Conservation (phyloP, 2,888 invertebrate genomes). For the Pomacea canaliculata region DNA sequence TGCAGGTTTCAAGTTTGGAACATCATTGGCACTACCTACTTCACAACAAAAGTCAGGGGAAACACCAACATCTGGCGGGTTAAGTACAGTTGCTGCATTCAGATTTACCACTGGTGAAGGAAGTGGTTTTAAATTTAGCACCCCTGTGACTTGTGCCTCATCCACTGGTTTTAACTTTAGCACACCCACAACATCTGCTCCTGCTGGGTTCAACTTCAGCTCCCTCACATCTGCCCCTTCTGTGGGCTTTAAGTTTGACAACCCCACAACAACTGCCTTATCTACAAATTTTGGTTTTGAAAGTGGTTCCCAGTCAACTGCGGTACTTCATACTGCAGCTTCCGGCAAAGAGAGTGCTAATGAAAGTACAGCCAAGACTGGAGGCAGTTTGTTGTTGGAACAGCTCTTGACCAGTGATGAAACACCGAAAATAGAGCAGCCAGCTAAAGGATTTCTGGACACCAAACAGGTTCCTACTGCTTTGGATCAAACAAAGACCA, state of each 20-base stretch:
- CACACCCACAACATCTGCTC: constrained; percentile 4
- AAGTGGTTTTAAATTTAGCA: constrained; percentile 20
- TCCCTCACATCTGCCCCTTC: no score
- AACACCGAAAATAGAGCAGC: background rate
- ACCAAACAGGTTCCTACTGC: background rate
- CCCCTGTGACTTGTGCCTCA: constrained; percentile 12
- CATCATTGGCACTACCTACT: constrained; percentile 4
- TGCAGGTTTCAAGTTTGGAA: constrained; percentile 28
- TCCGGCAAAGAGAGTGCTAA: background rate
- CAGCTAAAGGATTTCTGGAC: background rate
- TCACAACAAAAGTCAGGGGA: background rate
- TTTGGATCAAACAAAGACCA: background rate
- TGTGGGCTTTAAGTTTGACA: constrained; percentile 17
- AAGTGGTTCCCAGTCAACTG: no score
- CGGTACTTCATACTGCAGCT: background rate
- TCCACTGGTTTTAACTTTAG: constrained; percentile 27
- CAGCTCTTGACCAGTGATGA: constrained; percentile 30
- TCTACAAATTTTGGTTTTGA: constrained; percentile 4
- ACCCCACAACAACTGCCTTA: constrained; percentile 10
- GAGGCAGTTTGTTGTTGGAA: constrained; percentile 22
- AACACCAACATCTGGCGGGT: background rate
- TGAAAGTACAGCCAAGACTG: constrained; percentile 1
- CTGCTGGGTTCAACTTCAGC: background rate
- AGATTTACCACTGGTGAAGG: constrained; percentile 30
- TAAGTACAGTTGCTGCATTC: constrained; percentile 30